These are phyloP conservation scores for Xylophagus ater DNA, from an alignment of 2,888 invertebrate species.

Conservation along the genomic window DNA sequence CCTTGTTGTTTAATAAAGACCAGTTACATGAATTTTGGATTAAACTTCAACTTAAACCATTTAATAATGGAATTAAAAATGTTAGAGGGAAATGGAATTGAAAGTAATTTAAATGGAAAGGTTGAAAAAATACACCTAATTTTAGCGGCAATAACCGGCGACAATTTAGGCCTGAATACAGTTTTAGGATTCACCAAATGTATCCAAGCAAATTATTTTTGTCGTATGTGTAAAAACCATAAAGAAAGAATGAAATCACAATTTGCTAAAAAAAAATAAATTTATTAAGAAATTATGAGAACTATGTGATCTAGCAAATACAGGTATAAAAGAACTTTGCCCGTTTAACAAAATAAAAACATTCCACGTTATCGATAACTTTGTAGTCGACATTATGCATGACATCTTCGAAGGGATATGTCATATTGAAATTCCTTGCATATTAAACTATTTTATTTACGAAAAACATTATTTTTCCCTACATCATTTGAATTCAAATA, in stretches of 20 bases:
- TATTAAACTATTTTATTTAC: conserved; percentile 14
- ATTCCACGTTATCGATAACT: conserved; percentile 18
- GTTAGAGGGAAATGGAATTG: conserved; percentile 10
- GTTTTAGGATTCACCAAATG: conserved; percentile 18
- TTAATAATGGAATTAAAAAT: conserved; percentile 5
- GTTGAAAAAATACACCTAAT: conserved; percentile 13
- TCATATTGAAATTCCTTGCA: conserved; percentile 11
- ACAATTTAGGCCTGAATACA: conserved; percentile 19
- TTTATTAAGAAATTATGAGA: conserved; percentile 10
- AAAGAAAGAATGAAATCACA: conserved; percentile 12
- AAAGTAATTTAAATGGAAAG: neutral
- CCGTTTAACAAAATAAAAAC: conserved; percentile 13
- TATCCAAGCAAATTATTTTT: conserved; percentile 17
- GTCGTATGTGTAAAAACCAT: conserved; percentile 13
- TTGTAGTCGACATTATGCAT: conserved; percentile 18
- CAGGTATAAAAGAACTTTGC: conserved; percentile 17
- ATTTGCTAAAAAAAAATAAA: conserved; percentile 3
- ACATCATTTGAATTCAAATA: conserved; percentile 7
- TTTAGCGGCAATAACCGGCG: conserved; percentile 15
- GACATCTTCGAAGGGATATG: conserved; percentile 19
- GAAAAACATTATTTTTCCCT: conserved; percentile 11
- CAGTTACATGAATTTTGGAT: conserved; percentile 3
- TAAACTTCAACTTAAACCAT: conserved; percentile 1
- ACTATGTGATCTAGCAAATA: conserved; percentile 5
- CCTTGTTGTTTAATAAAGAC: conserved; percentile 8